phyloP scores from a whole-genome alignment of 1,140 invertebrate species.

The Mylabris phalerata region DNA sequence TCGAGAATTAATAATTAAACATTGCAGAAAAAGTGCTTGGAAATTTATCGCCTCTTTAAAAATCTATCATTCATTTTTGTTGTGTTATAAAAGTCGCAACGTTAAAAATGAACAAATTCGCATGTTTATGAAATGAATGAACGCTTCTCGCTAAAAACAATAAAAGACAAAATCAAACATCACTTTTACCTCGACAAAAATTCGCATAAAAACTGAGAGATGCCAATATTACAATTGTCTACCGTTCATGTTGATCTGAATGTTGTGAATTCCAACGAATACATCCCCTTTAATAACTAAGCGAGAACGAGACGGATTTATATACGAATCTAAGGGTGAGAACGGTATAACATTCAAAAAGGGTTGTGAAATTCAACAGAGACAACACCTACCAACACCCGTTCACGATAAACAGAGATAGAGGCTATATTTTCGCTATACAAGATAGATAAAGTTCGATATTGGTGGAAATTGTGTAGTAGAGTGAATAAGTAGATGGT shows the following conservation, averaged over 20 bases:
- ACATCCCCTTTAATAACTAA: slow-evolving; percentile 27
- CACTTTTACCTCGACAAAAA: slow-evolving; percentile 31
- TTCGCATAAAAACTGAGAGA: slow-evolving; percentile 28
- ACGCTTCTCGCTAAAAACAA: slow-evolving; percentile 22
- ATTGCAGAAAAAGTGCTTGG: background rate
- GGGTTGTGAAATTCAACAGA: slow-evolving; percentile 15
- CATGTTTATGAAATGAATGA: slow-evolving; percentile 13
- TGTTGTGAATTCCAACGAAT: background rate
- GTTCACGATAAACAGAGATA: slow-evolving; percentile 3
- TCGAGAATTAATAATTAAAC: background rate
- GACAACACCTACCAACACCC: background rate
- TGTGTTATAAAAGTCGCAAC: no score
- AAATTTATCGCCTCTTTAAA: no score
- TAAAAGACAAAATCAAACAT: slow-evolving; percentile 32
- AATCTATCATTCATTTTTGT: no score
- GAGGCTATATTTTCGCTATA: slow-evolving; percentile 10
- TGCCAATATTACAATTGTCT: slow-evolving; percentile 27
- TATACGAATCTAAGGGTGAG: slow-evolving; percentile 1
- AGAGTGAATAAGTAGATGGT: slow-evolving; percentile 15
- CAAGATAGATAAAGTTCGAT: slow-evolving; percentile 22
- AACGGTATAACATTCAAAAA: slow-evolving; percentile 3
- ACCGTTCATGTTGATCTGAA: no score
- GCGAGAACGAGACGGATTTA: slow-evolving; percentile 9
- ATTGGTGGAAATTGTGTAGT: slow-evolving; percentile 6
- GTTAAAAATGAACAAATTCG: slow-evolving; percentile 6